Evolutionary conservation across 1,140 invertebrate species (phyloP).

Genomic region (Papilio aristodemus): DNA sequence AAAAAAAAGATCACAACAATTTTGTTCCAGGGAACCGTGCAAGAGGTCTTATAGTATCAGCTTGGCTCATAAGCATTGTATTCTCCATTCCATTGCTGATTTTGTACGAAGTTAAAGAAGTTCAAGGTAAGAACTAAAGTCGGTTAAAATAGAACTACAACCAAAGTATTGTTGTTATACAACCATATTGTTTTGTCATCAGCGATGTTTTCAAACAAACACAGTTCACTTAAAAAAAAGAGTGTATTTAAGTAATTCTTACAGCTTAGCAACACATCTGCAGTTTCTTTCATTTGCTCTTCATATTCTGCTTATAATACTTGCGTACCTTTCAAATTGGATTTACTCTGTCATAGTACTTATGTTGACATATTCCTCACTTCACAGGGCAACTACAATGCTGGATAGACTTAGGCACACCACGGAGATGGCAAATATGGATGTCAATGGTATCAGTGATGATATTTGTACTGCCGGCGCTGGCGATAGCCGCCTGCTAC

Average conservation of each 20-base stretch:
- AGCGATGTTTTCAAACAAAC: too few relatives aligned
- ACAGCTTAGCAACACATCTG: too few relatives aligned
- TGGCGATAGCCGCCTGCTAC: conserved; percentile 95
- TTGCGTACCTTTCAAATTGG: too few relatives aligned
- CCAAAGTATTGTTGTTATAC: too few relatives aligned
- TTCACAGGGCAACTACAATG: conserved; percentile 89
- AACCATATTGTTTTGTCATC: too few relatives aligned
- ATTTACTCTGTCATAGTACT: too few relatives aligned
- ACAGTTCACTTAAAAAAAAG: too few relatives aligned
- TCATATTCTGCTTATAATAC: too few relatives aligned
- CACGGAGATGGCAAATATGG: conserved; percentile 93
- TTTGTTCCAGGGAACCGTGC: conserved; percentile 88
- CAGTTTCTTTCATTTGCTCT: too few relatives aligned
- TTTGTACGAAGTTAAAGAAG: conserved; percentile 89
- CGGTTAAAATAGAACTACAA: too few relatives aligned
- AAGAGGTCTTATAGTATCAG: conserved; percentile 86
- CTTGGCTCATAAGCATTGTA: conserved; percentile 91
- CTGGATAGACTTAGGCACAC: conserved; percentile 91
- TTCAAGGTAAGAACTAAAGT: conserved; percentile 82
- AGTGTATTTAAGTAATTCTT: too few relatives aligned
- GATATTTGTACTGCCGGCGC: conserved; percentile 92
- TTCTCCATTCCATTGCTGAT: conserved; percentile 93
- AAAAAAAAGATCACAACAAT: not conserved
- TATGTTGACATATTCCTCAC: not conserved
- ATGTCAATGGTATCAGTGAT: conserved; percentile 91